phyloP scores from a whole-genome alignment of 1,140 invertebrate genomes.

The Papilio xuthus region DNA sequence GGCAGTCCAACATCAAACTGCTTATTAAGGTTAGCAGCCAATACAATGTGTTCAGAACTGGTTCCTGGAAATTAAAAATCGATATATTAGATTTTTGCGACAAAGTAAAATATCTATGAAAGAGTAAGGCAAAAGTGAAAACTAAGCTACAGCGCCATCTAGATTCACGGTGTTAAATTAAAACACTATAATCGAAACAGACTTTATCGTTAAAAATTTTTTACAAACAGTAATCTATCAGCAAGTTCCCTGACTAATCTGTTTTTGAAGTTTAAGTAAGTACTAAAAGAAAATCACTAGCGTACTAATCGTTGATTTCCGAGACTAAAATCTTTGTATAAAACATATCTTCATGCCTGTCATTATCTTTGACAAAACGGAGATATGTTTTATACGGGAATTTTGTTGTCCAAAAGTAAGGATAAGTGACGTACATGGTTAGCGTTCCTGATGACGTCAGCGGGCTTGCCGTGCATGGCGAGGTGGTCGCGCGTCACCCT shows the following conservation, averaged over 20 bases:
- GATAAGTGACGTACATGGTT: conserved; percentile 52
- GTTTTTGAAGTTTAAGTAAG: too few relatives aligned
- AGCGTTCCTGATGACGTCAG: conserved; percentile 62
- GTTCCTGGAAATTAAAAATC: conserved; percentile 52
- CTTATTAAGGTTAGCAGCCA: conserved; percentile 61
- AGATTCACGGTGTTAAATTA: neutral
- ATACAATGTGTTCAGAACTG: conserved; percentile 58
- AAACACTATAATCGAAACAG: too few relatives aligned
- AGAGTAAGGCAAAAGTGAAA: neutral
- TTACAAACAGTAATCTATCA: neutral
- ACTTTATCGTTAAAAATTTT: neutral
- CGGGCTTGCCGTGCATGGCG: conserved; percentile 59
- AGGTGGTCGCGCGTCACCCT: conserved; percentile 61
- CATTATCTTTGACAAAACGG: too few relatives aligned
- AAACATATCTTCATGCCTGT: too few relatives aligned
- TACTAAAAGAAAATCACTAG: too few relatives aligned
- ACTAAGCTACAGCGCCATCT: neutral
- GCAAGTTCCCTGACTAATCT: too few relatives aligned
- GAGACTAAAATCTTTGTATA: too few relatives aligned
- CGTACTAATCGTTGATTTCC: too few relatives aligned
- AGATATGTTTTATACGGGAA: too few relatives aligned
- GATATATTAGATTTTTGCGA: too few relatives aligned
- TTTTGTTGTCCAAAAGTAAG: neutral
- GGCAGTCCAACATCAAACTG: conserved; percentile 58
- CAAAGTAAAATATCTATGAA: too few relatives aligned